Conservation (phyloP, 2,888 invertebrate species). For the Erebia palarica region DNA sequence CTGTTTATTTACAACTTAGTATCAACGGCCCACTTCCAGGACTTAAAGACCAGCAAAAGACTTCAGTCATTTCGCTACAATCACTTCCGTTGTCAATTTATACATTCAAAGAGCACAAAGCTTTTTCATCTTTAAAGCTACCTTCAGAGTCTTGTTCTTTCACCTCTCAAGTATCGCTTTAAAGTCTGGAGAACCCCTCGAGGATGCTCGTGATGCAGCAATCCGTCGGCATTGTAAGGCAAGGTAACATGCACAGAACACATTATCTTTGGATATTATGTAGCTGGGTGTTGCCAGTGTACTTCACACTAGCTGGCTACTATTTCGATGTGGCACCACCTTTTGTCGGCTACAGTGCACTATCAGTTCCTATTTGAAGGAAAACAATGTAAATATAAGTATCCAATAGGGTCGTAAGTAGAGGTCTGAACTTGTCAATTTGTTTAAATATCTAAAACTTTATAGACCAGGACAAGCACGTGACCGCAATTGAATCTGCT, state of each 20-base stretch:
- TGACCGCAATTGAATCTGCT: too few species aligned
- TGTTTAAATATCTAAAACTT: too few species aligned
- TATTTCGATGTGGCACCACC: constrained; percentile 10
- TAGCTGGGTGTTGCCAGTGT: constrained; percentile 31
- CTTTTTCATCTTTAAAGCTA: constrained; percentile 32
- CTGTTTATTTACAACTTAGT: neutral
- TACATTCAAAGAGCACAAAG: constrained; percentile 29
- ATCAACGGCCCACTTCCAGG: neutral
- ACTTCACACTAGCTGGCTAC: constrained; percentile 27
- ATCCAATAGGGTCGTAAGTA: neutral
- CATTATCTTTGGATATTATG: constrained; percentile 27
- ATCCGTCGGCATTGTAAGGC: constrained; percentile 62
- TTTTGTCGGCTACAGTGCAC: constrained; percentile 21
- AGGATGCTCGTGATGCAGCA: constrained; percentile 73
- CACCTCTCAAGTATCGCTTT: constrained; percentile 46
- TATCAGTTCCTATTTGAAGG: neutral
- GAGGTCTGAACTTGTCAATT: too few species aligned
- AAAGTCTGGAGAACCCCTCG: constrained; percentile 54
- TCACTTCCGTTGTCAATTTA: constrained; percentile 18
- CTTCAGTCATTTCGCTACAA: constrained; percentile 21
- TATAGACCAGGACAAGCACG: too few species aligned
- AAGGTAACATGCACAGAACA: constrained; percentile 59
- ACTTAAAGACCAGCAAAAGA: neutral
- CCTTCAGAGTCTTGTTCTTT: constrained; percentile 34
- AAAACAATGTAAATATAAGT: neutral